phyloP scores from a whole-genome alignment of 1,140 invertebrate species.

The Macrocentrus cingulum region DNA sequence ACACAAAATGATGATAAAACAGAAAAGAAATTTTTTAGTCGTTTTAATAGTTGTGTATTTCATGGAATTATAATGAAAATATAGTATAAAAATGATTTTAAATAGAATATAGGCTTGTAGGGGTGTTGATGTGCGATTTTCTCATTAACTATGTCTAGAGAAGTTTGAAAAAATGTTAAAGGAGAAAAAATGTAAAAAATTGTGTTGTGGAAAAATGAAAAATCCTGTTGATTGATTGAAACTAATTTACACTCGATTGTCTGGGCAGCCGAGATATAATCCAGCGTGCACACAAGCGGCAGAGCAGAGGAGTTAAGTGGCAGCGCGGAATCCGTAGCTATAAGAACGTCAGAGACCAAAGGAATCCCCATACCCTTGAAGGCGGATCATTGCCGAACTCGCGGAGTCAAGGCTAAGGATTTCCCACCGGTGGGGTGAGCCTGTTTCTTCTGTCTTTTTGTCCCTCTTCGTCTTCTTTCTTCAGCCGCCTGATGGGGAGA shows the following conservation, averaged over 20 bases:
- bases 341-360: conserved; percentile 1
- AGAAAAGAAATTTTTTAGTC: too few species aligned
- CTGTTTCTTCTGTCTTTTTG: conserved; percentile 20
- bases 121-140: too few species aligned
- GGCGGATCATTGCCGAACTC: background rate
- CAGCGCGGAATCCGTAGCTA: background rate
- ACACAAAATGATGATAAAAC: too few species aligned
- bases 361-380: background rate
- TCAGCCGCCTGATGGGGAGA: conserved; percentile 11
- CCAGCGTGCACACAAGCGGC: background rate
- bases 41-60: too few species aligned
- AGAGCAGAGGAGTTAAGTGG: background rate
- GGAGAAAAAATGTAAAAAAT: too few species aligned
- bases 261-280: background rate
- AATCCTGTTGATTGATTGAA: too few species aligned
- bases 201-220: too few species aligned
- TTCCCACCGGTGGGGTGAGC: conserved; percentile 29
- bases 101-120: too few species aligned
- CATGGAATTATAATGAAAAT: too few species aligned
- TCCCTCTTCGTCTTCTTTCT: conserved; percentile 7
- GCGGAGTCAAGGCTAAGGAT: conserved; percentile 32
- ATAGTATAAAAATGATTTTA: too few species aligned
- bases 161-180: too few species aligned
- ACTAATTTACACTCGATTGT: background rate
- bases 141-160: too few species aligned